These are phyloP conservation scores for Hypothenemus hampei DNA, from an alignment of 1,140 invertebrate genomes.

Conservation along the genomic window DNA sequence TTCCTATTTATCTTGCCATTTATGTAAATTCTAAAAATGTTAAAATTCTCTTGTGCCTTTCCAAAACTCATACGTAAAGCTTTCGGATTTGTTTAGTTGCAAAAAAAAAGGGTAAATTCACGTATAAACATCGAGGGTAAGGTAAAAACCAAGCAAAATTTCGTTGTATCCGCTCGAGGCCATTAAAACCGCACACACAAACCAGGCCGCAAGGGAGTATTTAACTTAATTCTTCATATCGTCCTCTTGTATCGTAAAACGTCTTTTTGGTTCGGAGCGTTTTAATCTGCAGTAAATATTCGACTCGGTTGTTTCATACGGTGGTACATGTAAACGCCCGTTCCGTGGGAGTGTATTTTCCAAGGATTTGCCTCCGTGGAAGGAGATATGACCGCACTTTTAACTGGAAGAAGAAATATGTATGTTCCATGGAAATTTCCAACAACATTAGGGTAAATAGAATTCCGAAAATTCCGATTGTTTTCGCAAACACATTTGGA, in stretches of 20 bases:
- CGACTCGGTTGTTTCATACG: constrained; percentile 26
- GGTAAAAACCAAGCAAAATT: too few relatives aligned
- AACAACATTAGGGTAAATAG: constrained; percentile 21
- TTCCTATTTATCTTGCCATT: too few relatives aligned
- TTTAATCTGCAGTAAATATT: constrained; percentile 30
- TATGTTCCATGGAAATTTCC: constrained; percentile 24
- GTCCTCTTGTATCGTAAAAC: constrained; percentile 24
- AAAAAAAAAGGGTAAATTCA: too few relatives aligned
- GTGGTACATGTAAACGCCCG: constrained; percentile 18
- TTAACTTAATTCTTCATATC: constrained; percentile 31
- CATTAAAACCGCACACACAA: constrained; percentile 1
- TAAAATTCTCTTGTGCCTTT: too few relatives aligned
- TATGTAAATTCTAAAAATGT: too few relatives aligned
- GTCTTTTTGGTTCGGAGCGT: constrained; percentile 27
- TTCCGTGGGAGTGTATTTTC: constrained; percentile 24
- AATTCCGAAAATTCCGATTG: constrained; percentile 24
- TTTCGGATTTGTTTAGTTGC: too few relatives aligned
- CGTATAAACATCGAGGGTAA: too few relatives aligned
- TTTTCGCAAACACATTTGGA: too few relatives aligned
- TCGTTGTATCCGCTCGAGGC: constrained; percentile 6
- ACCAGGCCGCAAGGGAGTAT: constrained; percentile 20
- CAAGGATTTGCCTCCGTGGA: constrained; percentile 19
- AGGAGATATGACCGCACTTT: constrained; percentile 22
- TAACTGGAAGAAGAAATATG: constrained; percentile 24
- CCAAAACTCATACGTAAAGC: too few relatives aligned